Conservation (phyloP, 2,888 invertebrate species). For the Iselma pallidipennis region DNA sequence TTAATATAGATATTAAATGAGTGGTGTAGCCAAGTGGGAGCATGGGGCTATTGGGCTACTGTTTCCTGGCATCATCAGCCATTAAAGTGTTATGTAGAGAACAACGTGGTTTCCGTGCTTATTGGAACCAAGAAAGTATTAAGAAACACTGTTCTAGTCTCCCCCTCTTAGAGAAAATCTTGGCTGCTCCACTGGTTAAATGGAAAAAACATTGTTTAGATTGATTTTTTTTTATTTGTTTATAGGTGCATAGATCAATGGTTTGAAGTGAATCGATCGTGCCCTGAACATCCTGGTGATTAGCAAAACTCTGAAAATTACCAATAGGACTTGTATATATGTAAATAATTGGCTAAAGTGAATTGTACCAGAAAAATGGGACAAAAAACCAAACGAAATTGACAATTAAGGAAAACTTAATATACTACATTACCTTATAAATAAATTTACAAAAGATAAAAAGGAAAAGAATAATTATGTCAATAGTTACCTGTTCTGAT, state of each 20-base stretch:
- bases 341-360: constrained; percentile 38
- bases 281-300: constrained; percentile 98
- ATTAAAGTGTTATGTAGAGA: too few species aligned
- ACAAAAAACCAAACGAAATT: not conserved
- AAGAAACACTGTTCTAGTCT: too few species aligned
- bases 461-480: constrained; percentile 19
- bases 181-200: not conserved
- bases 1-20: too few species aligned
- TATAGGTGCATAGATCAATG: constrained; percentile 98
- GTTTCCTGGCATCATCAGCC: too few species aligned
- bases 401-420: constrained; percentile 27
- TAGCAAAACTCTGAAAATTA: constrained; percentile 56
- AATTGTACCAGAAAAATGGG: not conserved
- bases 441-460: constrained; percentile 26
- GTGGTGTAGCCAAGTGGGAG: too few species aligned
- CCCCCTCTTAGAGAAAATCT: too few species aligned
- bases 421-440: constrained; percentile 24
- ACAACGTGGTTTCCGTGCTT: too few species aligned
- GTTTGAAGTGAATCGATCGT: constrained; percentile 98
- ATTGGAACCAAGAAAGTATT: too few species aligned
- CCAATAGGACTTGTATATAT: constrained; percentile 40
- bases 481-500: constrained; percentile 31
- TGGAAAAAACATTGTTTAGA: not conserved
- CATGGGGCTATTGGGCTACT: too few species aligned
- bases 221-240: not conserved